Conservation (phyloP, 1,140 invertebrate species). For the Conus betulinus region DNA sequence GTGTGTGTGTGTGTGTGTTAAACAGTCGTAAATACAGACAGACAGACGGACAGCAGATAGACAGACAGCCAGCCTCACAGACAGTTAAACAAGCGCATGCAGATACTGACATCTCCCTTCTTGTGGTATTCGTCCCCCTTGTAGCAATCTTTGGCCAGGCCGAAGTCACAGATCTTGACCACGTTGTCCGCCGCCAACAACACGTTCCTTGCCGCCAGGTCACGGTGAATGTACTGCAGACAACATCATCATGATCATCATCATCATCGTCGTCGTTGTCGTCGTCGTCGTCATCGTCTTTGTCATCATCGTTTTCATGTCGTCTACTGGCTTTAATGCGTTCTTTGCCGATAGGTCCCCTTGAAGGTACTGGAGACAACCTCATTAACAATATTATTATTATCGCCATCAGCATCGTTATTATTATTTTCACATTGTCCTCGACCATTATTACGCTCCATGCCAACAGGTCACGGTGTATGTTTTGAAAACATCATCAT, state of each 20-base stretch:
- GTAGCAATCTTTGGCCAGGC: slow-evolving; percentile 82
- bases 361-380: too few species aligned
- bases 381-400: too few species aligned
- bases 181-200: slow-evolving; percentile 92
- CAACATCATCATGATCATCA: not conserved
- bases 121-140: slow-evolving; percentile 72
- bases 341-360: too few species aligned
- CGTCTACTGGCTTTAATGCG: too few species aligned
- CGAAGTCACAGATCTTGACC: slow-evolving; percentile 95
- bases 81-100: not conserved
- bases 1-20: too few species aligned
- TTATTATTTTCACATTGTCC: too few species aligned
- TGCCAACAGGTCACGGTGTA: too few species aligned
- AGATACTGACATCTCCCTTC: slow-evolving; percentile 70
- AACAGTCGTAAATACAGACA: not conserved
- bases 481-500: too few species aligned
- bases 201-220: slow-evolving; percentile 97
- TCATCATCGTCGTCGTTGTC: not conserved
- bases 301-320: too few species aligned
- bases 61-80: not conserved
- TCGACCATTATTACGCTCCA: too few species aligned
- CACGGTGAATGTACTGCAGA: slow-evolving; percentile 91
- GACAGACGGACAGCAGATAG: not conserved
- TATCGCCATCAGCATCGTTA: too few species aligned
- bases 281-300: not conserved